These are phyloP conservation scores for Anguilla marmorata DNA, from an alignment of 2,797 vertebrate genomes.

Conservation along the genomic window DNA sequence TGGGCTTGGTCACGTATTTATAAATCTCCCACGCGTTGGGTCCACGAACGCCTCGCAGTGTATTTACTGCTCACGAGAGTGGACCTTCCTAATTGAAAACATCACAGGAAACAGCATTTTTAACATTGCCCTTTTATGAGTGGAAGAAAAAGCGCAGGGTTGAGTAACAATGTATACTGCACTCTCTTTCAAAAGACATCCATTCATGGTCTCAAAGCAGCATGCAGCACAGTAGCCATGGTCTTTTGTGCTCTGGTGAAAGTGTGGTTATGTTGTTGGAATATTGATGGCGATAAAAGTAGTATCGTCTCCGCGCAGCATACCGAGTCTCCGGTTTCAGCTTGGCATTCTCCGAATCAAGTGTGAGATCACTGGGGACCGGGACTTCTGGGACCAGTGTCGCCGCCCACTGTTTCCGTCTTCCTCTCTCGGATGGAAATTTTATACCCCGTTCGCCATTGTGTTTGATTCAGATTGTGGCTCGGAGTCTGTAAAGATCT, in stretches of 20 bases:
- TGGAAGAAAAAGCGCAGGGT: not conserved
- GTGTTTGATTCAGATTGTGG: slow-evolving; percentile 7
- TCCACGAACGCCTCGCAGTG: not conserved
- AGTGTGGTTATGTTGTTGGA: slow-evolving; percentile 20
- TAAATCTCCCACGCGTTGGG: not conserved
- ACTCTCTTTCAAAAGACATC: not conserved
- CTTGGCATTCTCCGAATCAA: slow-evolving; percentile 41
- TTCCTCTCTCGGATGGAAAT: slow-evolving; percentile 45
- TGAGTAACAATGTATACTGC: not conserved
- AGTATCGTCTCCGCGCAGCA: not conserved
- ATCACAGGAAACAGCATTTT: not conserved
- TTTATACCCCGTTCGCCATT: slow-evolving; percentile 1
- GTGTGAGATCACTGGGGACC: slow-evolving; percentile 45
- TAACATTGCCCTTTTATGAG: not conserved
- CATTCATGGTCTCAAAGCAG: not conserved
- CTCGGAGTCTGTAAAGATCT: slow-evolving; percentile 8
- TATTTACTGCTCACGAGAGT: not conserved
- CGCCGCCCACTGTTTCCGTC: slow-evolving; percentile 42
- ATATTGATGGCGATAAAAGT: slow-evolving; percentile 31
- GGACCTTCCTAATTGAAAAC: not conserved
- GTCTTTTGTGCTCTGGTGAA: slow-evolving; percentile 5
- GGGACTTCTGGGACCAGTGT: slow-evolving; percentile 26
- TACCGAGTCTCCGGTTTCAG: slow-evolving; percentile 21
- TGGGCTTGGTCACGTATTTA: not conserved
- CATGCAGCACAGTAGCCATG: not conserved